Evolutionary conservation across 2,888 invertebrate species (phyloP).

Genomic region (Dryadula phaetusa): DNA sequence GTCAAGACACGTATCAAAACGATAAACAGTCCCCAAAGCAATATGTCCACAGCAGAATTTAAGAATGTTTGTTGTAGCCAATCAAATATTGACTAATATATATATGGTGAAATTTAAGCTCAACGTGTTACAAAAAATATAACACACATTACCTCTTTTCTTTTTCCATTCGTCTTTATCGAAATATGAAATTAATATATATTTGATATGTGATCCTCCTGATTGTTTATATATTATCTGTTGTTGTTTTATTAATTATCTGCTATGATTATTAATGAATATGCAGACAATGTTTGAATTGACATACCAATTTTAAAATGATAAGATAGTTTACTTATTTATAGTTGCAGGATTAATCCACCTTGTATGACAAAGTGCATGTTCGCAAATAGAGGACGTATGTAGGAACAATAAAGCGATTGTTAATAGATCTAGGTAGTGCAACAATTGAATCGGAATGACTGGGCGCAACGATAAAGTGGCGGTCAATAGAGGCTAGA

Average conservation of each 20-base stretch:
- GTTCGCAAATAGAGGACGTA: conserved; percentile 3
- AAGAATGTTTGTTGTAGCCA: not conserved
- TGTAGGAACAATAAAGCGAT: conserved; percentile 29
- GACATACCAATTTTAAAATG: not conserved
- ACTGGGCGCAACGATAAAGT: conserved; percentile 51
- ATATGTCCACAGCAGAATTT: conserved; percentile 17
- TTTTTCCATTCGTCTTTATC: not conserved
- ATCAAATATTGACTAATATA: conserved; percentile 9
- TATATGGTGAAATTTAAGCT: conserved; percentile 1
- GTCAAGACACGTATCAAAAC: conserved; percentile 14
- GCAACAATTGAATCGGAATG: conserved; percentile 43
- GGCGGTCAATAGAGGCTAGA: conserved; percentile 50
- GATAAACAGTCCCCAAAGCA: conserved; percentile 18
- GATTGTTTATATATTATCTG: no score
- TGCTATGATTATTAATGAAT: no score
- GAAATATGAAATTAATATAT: not conserved
- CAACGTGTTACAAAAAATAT: not conserved
- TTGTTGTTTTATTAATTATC: no score
- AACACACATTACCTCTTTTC: not conserved
- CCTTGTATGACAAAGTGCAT: not conserved
- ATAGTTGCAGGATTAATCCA: not conserved
- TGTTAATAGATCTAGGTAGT: conserved; percentile 34
- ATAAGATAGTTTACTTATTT: not conserved
- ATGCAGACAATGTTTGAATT: no score
- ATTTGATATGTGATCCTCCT: not conserved